A percentile compares a stretch with the other conserved stretches of the same genome.
phyloP scores from a whole-genome alignment of 2,888 invertebrate species.

The Sinelater perroti region DNA sequence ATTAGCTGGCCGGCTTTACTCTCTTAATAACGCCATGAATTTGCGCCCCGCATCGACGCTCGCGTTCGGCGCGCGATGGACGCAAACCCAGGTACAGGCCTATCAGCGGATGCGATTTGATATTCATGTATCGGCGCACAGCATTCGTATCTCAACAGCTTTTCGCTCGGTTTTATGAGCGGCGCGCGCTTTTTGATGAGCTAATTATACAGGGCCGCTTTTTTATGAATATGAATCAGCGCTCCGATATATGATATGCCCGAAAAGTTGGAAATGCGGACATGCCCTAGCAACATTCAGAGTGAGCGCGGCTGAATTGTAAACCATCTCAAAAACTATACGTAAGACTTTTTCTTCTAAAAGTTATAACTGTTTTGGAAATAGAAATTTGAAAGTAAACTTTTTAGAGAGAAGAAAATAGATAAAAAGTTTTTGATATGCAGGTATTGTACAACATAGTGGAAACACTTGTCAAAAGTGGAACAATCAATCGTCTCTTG shows the following conservation, averaged over 20 bases:
- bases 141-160: constrained; percentile 47
- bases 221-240: constrained; percentile 24
- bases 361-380: too few species aligned
- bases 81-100: constrained; percentile 38
- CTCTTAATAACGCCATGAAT: background rate
- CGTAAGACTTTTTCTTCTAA: too few species aligned
- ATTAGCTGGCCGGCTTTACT: background rate
- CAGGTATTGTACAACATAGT: too few species aligned
- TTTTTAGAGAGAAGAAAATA: too few species aligned
- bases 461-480: too few species aligned
- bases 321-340: too few species aligned
- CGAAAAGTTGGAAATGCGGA: constrained; percentile 6
- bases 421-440: too few species aligned
- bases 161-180: constrained; percentile 45
- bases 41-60: too few species aligned
- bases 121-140: constrained; percentile 32
- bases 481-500: too few species aligned
- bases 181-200: constrained; percentile 25
- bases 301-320: too few species aligned
- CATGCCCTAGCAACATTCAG: background rate
- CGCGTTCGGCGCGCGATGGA: constrained; percentile 47
- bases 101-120: constrained; percentile 26
- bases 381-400: too few species aligned
- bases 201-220: constrained; percentile 24
- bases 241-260: constrained; percentile 10